Percentiles rank a stretch among this genome's conserved stretches.
Evolutionary conservation across 64 coral and sea anemone genomes (phyloP).

Genomic region (Stylophora pistillata): DNA sequence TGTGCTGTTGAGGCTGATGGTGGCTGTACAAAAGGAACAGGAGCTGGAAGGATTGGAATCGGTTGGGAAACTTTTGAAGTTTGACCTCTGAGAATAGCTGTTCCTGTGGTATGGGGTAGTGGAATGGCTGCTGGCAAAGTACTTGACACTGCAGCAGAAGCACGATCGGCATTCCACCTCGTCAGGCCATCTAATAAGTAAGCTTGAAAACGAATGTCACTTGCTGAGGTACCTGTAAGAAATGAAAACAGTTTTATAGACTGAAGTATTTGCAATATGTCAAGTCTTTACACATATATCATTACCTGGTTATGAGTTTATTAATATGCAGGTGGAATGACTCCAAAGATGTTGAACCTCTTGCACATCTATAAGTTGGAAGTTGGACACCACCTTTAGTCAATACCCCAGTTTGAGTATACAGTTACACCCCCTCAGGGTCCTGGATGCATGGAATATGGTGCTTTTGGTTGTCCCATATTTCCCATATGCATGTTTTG

Average conservation of each 20-base stretch:
- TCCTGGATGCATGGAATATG: slow-evolving; percentile 67
- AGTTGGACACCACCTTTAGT: slow-evolving; percentile 43
- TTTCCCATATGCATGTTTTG: slow-evolving; percentile 22
- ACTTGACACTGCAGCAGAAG: slow-evolving; percentile 12
- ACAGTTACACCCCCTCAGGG: slow-evolving; percentile 37
- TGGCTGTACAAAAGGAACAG: too few relatives aligned
- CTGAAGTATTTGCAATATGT: neutral
- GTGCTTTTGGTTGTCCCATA: slow-evolving; percentile 31
- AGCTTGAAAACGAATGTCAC: slow-evolving; percentile 55
- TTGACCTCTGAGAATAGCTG: too few relatives aligned
- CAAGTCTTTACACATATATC: neutral
- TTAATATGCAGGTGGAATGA: slow-evolving; percentile 73
- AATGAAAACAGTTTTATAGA: neutral
- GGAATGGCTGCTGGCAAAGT: too few relatives aligned
- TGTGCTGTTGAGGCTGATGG: too few relatives aligned
- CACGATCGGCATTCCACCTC: slow-evolving; percentile 48
- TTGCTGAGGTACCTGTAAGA: slow-evolving; percentile 9
- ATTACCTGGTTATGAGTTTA: slow-evolving; percentile 65
- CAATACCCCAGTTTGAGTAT: slow-evolving; percentile 31
- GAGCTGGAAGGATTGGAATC: too few relatives aligned
- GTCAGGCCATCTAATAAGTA: slow-evolving; percentile 33
- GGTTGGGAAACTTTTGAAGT: too few relatives aligned
- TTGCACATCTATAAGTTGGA: too few relatives aligned
- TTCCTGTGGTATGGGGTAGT: too few relatives aligned
- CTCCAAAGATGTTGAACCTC: too few relatives aligned